Evolutionary conservation across 2,797 vertebrate genomes (phyloP).

Genomic region (Oceanodroma leucorhoa): DNA sequence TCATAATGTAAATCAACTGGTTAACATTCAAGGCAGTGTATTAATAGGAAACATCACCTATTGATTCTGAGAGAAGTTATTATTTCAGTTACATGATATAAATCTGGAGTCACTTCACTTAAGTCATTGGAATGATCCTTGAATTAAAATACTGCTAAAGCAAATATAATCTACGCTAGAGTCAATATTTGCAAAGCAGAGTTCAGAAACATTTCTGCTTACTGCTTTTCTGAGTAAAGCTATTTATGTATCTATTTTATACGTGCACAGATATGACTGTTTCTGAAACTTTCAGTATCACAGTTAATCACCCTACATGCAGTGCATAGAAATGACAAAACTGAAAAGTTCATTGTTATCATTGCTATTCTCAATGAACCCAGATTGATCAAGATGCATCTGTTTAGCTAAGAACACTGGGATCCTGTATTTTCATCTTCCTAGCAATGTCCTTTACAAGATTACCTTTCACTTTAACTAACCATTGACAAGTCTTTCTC

Average conservation of each 20-base stretch:
- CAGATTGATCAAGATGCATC: accelerated
- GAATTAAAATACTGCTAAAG: neutral
- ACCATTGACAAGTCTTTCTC: neutral
- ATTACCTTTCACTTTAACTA: neutral
- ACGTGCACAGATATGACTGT: neutral
- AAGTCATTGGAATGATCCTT: neutral
- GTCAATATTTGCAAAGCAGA: neutral
- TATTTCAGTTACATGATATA: neutral
- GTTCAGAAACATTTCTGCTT: neutral
- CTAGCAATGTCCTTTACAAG: neutral
- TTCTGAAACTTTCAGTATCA: conserved; percentile 2
- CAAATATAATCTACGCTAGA: neutral
- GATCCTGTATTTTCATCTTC: neutral
- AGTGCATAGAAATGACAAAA: neutral
- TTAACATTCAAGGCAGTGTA: neutral
- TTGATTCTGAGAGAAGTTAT: neutral
- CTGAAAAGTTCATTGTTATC: conserved; percentile 3
- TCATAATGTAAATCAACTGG: neutral
- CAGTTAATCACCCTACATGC: neutral
- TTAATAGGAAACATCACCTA: neutral
- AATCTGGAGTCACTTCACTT: neutral
- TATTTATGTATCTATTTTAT: neutral
- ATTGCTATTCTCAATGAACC: neutral
- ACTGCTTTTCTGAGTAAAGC: neutral
- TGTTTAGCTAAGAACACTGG: neutral